Percentiles rank a stretch among this genome's conserved stretches.
Evolutionary conservation across 2,888 invertebrate genomes (phyloP).

Genomic region (Pyrochroa serraticornis): DNA sequence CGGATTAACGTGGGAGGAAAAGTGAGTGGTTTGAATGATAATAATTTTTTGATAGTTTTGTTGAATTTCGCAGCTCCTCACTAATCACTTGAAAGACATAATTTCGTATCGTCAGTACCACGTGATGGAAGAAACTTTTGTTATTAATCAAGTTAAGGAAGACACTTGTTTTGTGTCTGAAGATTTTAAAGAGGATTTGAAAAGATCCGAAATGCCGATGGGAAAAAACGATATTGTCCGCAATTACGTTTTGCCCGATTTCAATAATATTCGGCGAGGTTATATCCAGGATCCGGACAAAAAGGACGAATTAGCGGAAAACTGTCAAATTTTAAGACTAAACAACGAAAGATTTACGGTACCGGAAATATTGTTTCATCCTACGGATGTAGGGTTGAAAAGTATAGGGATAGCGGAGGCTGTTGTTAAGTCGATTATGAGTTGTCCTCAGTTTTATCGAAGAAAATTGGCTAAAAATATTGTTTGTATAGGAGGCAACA

Average conservation of each 20-base stretch:
- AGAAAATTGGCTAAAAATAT: conserved; percentile 83
- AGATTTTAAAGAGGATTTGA: conserved; percentile 82
- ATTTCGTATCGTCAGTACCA: conserved; percentile 95
- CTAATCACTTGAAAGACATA: conserved; percentile 97
- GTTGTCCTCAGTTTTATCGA: conserved; percentile 75
- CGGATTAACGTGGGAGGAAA: conserved; percentile 97
- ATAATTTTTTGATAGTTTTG: conserved; percentile 1
- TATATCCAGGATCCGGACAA: conserved; percentile 49
- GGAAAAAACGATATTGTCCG: conserved; percentile 74
- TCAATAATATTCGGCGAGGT: conserved; percentile 85
- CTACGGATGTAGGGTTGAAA: conserved; percentile 91
- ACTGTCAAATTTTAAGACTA: conserved; percentile 76
- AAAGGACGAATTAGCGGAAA: conserved; percentile 47
- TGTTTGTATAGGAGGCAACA: conserved; percentile 81
- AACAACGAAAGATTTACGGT: conserved; percentile 95
- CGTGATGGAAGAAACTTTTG: conserved; percentile 98
- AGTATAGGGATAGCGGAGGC: conserved; percentile 93
- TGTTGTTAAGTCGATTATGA: conserved; percentile 76
- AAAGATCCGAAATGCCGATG: conserved; percentile 65
- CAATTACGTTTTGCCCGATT: conserved; percentile 97
- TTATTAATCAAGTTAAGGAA: conserved; percentile 98
- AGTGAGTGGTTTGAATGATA: conserved; percentile 54
- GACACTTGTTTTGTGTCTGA: conserved; percentile 93
- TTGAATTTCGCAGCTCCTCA: conserved; percentile 62
- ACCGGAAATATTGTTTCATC: conserved; percentile 93